phyloP scores from a whole-genome alignment of 2,113 vertebrate genomes.

The Collichthys lucidus region DNA sequence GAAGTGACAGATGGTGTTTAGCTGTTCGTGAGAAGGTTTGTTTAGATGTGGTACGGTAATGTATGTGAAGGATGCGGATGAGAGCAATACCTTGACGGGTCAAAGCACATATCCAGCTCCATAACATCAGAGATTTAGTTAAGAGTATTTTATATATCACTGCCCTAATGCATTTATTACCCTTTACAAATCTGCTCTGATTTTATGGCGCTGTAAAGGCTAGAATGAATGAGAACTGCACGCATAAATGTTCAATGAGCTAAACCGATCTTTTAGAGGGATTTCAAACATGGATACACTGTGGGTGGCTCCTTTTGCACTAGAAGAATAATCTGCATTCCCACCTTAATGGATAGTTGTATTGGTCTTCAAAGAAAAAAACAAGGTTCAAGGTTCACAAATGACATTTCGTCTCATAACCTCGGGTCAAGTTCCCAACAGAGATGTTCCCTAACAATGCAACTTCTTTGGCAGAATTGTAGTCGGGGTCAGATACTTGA shows the following conservation, averaged over 20 bases:
- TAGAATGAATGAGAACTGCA: slow-evolving; percentile 3
- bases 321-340: background rate
- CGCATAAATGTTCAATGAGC: slow-evolving; percentile 34
- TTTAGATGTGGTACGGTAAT: slow-evolving; percentile 16
- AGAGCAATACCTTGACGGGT: slow-evolving; percentile 1
- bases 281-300: background rate
- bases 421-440: too few species aligned
- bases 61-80: slow-evolving; percentile 26
- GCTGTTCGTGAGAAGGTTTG: slow-evolving; percentile 24
- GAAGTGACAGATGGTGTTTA: slow-evolving; percentile 41
- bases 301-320: background rate
- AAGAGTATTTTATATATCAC: slow-evolving; percentile 16
- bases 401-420: too few species aligned
- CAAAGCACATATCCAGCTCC: background rate
- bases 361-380: background rate
- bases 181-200: slow-evolving; percentile 12
- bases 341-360: background rate
- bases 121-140: background rate
- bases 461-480: too few species aligned
- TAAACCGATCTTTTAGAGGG: background rate
- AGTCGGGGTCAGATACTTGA: background rate
- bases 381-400: background rate
- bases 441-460: too few species aligned
- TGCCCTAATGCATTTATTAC: slow-evolving; percentile 30
- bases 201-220: slow-evolving; percentile 38